These are phyloP conservation scores for Hydrolagus affinis DNA, from an alignment of 2,113 vertebrate species.

Conservation along the genomic window DNA sequence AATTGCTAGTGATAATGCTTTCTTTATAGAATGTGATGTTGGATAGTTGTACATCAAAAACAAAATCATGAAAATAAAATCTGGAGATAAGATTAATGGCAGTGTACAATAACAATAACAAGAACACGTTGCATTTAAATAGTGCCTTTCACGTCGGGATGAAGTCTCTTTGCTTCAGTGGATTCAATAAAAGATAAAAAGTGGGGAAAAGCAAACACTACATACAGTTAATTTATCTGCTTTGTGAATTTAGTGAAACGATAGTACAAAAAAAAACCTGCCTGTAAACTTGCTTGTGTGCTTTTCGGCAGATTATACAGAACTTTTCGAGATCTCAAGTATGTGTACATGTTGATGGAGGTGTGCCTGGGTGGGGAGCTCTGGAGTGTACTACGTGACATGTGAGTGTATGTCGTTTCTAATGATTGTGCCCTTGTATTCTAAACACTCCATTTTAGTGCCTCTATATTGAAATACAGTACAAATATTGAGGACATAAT, in stretches of 20 bases:
- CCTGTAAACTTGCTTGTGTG: neutral
- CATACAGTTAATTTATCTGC: neutral
- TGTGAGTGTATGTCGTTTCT: slow-evolving; percentile 34
- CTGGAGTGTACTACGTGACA: slow-evolving; percentile 39
- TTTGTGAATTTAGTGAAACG: neutral
- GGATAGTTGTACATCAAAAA: no score
- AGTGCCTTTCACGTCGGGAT: no score
- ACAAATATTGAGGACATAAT: neutral
- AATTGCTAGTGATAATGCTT: neutral
- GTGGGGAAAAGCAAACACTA: no score
- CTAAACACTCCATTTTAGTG: neutral
- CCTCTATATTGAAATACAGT: neutral
- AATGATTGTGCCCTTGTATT: neutral
- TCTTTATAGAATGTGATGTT: no score
- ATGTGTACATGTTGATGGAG: slow-evolving; percentile 39
- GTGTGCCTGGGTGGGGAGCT: slow-evolving; percentile 39
- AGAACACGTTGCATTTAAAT: no score
- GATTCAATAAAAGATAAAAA: no score
- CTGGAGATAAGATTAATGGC: no score
- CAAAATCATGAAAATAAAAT: no score
- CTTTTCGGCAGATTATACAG: slow-evolving; percentile 36
- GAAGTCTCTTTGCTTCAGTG: no score
- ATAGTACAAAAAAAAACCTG: neutral
- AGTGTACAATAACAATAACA: no score
- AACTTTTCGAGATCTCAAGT: slow-evolving; percentile 39